These are phyloP conservation scores for Pseudanteris insignis DNA, from an alignment of 2,888 invertebrate species.

Conservation along the genomic window DNA sequence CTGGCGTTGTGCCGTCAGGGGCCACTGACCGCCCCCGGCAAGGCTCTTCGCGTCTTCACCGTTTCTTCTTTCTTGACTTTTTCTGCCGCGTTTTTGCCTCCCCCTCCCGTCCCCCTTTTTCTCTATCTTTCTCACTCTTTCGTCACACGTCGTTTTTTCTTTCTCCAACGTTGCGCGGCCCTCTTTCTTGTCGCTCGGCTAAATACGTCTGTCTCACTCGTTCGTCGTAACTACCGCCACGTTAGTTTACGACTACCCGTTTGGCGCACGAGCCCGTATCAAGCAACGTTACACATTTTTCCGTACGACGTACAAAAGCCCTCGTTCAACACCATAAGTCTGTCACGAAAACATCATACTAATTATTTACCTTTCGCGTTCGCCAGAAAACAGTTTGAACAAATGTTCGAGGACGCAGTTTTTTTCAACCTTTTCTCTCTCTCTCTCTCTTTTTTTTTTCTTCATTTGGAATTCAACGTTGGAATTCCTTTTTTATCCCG, in stretches of 20 bases:
- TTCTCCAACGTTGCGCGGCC: too few relatives aligned
- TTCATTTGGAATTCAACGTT: conserved; percentile 1
- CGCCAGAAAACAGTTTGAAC: conserved; percentile 9
- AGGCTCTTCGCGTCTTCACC: conserved; percentile 50
- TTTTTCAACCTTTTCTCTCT: too few relatives aligned
- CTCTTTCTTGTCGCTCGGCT: conserved; percentile 3
- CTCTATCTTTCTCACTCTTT: conserved; percentile 1
- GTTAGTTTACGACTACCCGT: conserved; percentile 24
- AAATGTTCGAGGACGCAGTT: background rate
- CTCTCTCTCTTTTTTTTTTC: too few relatives aligned
- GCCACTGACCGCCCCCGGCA: conserved; percentile 66
- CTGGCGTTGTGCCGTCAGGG: conserved; percentile 48
- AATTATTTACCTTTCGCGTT: conserved; percentile 25
- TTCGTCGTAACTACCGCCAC: conserved; percentile 6
- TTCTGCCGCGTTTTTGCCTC: too few relatives aligned
- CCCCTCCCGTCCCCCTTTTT: conserved; percentile 4
- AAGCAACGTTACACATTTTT: conserved; percentile 30
- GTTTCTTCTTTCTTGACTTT: conserved; percentile 34
- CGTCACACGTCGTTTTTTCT: background rate
- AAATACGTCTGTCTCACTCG: background rate
- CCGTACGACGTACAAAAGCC: conserved; percentile 19
- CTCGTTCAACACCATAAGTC: conserved; percentile 13
- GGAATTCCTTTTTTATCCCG: conserved; percentile 1
- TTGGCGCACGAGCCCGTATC: conserved; percentile 4
- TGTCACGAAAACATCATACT: conserved; percentile 7